Evolutionary conservation across 1,140 invertebrate species (phyloP).

Genomic region (Druon quercuslanigerum): DNA sequence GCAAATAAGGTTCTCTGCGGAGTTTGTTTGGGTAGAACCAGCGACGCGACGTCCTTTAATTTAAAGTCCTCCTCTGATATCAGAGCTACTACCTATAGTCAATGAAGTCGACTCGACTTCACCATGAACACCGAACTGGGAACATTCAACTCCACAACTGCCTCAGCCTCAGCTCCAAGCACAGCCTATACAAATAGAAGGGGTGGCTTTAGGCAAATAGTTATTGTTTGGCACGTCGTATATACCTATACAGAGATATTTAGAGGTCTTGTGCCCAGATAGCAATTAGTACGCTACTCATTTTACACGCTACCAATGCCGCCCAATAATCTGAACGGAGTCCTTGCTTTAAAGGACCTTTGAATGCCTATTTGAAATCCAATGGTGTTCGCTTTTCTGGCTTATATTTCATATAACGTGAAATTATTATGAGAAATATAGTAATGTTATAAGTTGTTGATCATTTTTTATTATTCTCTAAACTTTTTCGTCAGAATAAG

Average conservation of each 20-base stretch:
- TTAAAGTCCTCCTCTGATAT: slow-evolving; percentile 66
- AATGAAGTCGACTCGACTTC: slow-evolving; percentile 48
- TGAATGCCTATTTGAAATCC: too few species aligned
- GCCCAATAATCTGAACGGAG: slow-evolving; percentile 43
- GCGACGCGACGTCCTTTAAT: slow-evolving; percentile 70
- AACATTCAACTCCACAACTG: slow-evolving; percentile 47
- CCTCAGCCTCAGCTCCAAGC: slow-evolving; percentile 34
- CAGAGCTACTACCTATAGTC: slow-evolving; percentile 52
- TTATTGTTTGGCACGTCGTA: slow-evolving; percentile 67
- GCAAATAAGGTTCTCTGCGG: slow-evolving; percentile 68
- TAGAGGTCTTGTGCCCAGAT: slow-evolving; percentile 56
- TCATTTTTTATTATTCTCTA: too few species aligned
- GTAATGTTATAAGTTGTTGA: too few species aligned
- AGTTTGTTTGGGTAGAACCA: slow-evolving; percentile 71
- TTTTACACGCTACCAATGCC: slow-evolving; percentile 63
- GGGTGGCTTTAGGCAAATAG: slow-evolving; percentile 72
- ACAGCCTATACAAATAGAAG: slow-evolving; percentile 69
- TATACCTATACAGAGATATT: slow-evolving; percentile 48
- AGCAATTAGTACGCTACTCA: slow-evolving; percentile 68
- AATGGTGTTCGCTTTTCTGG: background rate
- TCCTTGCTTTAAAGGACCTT: background rate
- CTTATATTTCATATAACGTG: too few species aligned
- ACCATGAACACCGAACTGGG: background rate
- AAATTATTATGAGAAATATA: too few species aligned
- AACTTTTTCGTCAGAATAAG: too few species aligned